Base-by-base conservation (phyloP, 2,888 invertebrate species). In the Camptogramma bilineatum region DNA sequence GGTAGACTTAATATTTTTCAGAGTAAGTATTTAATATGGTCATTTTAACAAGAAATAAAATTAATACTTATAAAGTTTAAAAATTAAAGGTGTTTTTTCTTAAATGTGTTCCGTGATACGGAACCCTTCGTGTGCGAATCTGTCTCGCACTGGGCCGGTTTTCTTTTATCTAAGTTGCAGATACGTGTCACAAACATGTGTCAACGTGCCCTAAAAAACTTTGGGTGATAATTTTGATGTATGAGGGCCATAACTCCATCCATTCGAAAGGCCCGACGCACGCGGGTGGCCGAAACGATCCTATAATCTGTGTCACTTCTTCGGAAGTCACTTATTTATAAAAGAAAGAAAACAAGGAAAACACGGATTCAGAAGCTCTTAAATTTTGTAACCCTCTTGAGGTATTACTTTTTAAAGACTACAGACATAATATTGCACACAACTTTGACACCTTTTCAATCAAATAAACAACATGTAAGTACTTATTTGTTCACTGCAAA, bases 261-360 rank as follows among this genome's bases (percentile, higher is more conserved):
- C 44, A 54, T 52, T 44, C 19, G 59, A 62, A 52, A 62, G 64
- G 52, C 34, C 57, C 42, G 62, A 51, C 39, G 39, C 51, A 42
- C 17, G 47, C 54, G 57, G 64, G 64, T 52, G 52, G 19, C 54
- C 51, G 3, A n/a, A 53, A 46, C 42, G 16, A 52, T 53, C 46
- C 39, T 58, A 39, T 28, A 39, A 62, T 58, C 52, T 53, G 69
- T 68, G 71, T 64, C 69, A 68, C 50, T 71, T 71, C 64, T 61
- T 68, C 50, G 58, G 63, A 71, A 71, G 52, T 62, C 46, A 39
- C 28, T 60, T 69, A 59, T 60, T 59, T 64, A 31, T 47, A 2
- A 16, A 60, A 51, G 50, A 65, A 68, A 66, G 52, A 66, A 67
- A 69, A 66, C 63, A 62, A 69, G 71, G 71, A 68, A 64, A 71